Base-by-base conservation (phyloP, 2,797 vertebrate genomes). In the Spea hammondii region DNA sequence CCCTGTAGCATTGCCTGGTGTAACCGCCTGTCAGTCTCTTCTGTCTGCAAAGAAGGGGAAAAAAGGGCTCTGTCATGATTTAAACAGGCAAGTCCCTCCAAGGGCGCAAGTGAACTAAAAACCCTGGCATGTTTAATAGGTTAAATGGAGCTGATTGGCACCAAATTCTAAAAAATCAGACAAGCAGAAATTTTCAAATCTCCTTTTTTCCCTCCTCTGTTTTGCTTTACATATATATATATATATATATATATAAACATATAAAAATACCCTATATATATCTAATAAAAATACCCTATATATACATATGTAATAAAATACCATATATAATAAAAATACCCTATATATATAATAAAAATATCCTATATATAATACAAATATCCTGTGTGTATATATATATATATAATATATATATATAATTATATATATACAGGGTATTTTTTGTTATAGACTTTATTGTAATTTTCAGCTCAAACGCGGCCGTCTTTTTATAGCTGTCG, bases 91-190 rank as follows among this genome's bases (percentile, higher is more conserved):
- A 32, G 54, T 5, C 79, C 62, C 69, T 72, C 10, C 53, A 8
- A n/a, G 60, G 72, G 48, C 8, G 48, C 65, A 55, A 67, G 11
- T 14, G 54, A 72, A 64, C 65, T 14, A 54, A 44, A 12, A 4
- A 45, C 75, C 8, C 10, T 69, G 75, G 17, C 70, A 51, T 60
- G 70, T 65, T 74, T 74, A 77, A 82, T 65, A 32, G 74, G 74
- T 53, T 77, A 77, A 73, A 74, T 57, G 65, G 70, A 71, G 49
- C 10, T 77, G 74, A 73, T 73, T 69, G 75, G 44, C 74, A 46
- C 8, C 4, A n/a, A 47, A 11, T 54, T 70, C 68, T 14, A 45
- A 12, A 11, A 50, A 66, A 78, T 73, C 77, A 55, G 68, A 65
- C 49, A 53, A 48, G 60, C 68, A 65, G 17, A 64, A 77, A 53